These are phyloP conservation scores for Hemicentrotus pulcherrimus DNA, from an alignment of 35 echinoderm and acorn worm genomes.

Conservation along the genomic window DNA sequence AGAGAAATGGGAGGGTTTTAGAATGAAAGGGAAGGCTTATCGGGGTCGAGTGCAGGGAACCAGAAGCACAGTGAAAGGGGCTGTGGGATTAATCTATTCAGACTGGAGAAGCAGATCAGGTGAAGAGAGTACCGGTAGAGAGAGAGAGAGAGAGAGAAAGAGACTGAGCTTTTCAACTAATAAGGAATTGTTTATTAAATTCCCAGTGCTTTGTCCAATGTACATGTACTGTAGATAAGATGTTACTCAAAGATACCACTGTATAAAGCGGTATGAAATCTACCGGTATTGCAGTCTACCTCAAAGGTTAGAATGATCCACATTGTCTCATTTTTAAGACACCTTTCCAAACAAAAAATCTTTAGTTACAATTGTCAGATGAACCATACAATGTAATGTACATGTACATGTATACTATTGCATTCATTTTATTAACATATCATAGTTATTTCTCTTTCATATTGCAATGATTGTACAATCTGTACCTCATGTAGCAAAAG, in stretches of 20 bases:
- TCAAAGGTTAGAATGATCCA: no score
- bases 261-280: no score
- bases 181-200: no score
- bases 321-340: no score
- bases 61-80: not conserved
- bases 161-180: no score
- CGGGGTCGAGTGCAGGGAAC: not conserved
- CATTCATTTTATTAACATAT: not conserved
- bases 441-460: not conserved
- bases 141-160: no score
- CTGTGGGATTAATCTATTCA: slow-evolving; percentile 6
- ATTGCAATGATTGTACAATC: not conserved
- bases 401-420: not conserved
- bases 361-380: no score
- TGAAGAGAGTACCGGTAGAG: not conserved
- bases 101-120: not conserved
- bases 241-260: no score
- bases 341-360: no score
- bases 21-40: not conserved
- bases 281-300: no score
- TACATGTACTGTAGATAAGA: not conserved
- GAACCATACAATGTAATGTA: not conserved
- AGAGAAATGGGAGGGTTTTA: not conserved
- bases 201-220: not conserved
- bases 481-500: no score